Conservation (phyloP, 2,797 vertebrate species). For the Catamblyrhynchus diadema region DNA sequence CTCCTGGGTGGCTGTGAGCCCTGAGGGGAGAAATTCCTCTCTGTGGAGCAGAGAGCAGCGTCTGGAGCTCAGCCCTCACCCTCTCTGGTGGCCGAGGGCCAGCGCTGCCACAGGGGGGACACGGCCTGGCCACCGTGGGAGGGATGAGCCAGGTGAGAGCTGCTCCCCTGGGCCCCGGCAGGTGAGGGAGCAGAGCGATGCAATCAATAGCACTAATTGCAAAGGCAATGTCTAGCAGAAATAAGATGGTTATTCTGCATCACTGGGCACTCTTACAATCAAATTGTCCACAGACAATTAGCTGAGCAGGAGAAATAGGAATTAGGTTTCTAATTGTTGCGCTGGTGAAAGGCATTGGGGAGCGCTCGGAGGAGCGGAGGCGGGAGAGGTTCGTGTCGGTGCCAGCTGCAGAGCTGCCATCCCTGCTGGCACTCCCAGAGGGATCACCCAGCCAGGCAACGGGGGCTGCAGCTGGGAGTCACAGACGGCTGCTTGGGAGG, state of each 20-base stretch:
- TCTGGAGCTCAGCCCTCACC: not conserved
- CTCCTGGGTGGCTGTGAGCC: not conserved
- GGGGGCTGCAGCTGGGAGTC: not conserved
- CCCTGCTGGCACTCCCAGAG: conserved; percentile 21
- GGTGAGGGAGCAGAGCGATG: conserved; percentile 45
- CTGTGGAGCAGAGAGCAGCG: accelerated
- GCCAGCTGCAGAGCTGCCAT: not conserved
- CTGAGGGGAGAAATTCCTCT: not conserved
- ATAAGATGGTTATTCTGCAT: conserved; percentile 78
- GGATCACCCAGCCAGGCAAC: not conserved
- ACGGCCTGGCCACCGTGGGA: not conserved
- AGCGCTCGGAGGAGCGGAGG: not conserved
- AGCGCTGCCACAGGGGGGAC: not conserved
- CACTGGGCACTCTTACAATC: conserved; percentile 73
- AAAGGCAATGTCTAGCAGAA: conserved; percentile 73
- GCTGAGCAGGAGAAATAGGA: conserved; percentile 74
- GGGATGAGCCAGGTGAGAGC: conserved; percentile 21
- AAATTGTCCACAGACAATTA: conserved; percentile 78
- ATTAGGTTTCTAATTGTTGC: conserved; percentile 78
- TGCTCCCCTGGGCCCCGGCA: not conserved
- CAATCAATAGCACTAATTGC: conserved; percentile 68
- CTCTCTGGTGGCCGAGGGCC: not conserved
- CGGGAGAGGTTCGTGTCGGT: not conserved
- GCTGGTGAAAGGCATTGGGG: conserved; percentile 46
- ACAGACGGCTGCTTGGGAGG: conserved; percentile 7